Conservation (phyloP, 2,888 invertebrate species). For the Drosophila cyrtoloma region DNA sequence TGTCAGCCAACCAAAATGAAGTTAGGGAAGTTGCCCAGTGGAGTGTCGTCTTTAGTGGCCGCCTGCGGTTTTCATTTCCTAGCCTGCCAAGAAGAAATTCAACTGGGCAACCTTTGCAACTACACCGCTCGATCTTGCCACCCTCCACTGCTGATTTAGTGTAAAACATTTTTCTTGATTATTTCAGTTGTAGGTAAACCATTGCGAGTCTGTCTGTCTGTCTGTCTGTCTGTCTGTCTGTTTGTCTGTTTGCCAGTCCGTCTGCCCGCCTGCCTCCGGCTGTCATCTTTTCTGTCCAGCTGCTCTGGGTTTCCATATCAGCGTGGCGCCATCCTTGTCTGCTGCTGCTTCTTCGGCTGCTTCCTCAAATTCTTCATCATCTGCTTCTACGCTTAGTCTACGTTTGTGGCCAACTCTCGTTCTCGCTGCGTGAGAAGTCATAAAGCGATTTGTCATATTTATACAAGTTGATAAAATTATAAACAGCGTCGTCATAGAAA, state of each 20-base stretch:
- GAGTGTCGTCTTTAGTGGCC: slow-evolving; percentile 37
- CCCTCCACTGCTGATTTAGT: slow-evolving; percentile 66
- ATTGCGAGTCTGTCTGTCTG: slow-evolving; percentile 38
- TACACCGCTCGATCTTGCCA: slow-evolving; percentile 1
- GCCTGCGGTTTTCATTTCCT: slow-evolving; percentile 77
- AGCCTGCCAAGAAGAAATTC: slow-evolving; percentile 27
- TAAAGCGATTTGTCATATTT: slow-evolving; percentile 83
- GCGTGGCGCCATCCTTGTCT: slow-evolving; percentile 34
- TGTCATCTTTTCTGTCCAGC: slow-evolving; percentile 42
- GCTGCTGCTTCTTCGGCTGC: not conserved
- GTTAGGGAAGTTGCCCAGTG: slow-evolving; percentile 31
- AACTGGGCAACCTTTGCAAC: slow-evolving; percentile 56
- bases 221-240: slow-evolving; percentile 1
- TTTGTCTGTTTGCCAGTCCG: not conserved
- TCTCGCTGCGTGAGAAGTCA: slow-evolving; percentile 74
- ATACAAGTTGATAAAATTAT: slow-evolving; percentile 83
- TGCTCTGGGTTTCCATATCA: slow-evolving; percentile 47
- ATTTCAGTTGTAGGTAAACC: slow-evolving; percentile 62
- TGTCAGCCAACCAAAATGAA: slow-evolving; percentile 30
- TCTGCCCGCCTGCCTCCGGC: slow-evolving; percentile 33
- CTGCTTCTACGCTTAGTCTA: not conserved
- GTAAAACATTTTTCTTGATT: slow-evolving; percentile 79
- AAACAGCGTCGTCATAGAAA: slow-evolving; percentile 63
- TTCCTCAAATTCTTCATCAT: not conserved
- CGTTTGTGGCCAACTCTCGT: slow-evolving; percentile 15